These are phyloP conservation scores for Leptestheria dahalacensis DNA, from an alignment of 1,140 invertebrate species.

Conservation along the genomic window DNA sequence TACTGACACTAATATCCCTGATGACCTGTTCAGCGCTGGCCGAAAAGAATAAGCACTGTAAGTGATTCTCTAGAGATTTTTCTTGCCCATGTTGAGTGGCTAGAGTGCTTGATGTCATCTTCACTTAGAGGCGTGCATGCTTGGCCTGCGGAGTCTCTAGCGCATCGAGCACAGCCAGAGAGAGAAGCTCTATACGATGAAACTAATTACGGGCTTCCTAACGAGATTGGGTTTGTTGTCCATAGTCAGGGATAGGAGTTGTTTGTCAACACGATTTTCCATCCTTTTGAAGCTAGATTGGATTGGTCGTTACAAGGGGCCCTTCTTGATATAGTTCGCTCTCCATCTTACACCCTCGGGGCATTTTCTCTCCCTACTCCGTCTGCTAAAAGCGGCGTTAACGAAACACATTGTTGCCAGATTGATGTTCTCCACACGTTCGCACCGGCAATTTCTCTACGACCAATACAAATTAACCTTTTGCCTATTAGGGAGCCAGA, in stretches of 20 bases:
- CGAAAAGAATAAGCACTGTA: slow-evolving; percentile 15
- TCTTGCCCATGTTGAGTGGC: background rate
- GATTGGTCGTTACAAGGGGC: too few relatives aligned
- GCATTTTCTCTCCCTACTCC: too few relatives aligned
- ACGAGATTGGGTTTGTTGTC: background rate
- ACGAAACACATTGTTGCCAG: too few relatives aligned
- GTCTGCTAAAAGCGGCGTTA: too few relatives aligned
- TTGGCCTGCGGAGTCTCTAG: too few relatives aligned
- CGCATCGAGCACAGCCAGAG: background rate
- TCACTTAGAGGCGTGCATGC: background rate
- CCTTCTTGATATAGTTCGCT: too few relatives aligned
- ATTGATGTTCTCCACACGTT: too few relatives aligned
- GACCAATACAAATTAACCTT: too few relatives aligned
- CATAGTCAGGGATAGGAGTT: background rate
- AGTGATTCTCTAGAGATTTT: slow-evolving; percentile 1
- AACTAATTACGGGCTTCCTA: background rate
- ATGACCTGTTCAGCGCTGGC: background rate
- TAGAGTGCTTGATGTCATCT: background rate
- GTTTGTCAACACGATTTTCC: background rate
- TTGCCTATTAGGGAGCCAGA: too few relatives aligned
- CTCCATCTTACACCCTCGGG: too few relatives aligned
- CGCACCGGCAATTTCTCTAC: too few relatives aligned
- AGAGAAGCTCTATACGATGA: background rate
- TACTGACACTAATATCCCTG: background rate
- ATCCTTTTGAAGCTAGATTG: background rate